phyloP scores from a whole-genome alignment of 2,113 vertebrate genomes.

The Silurus asotus region DNA sequence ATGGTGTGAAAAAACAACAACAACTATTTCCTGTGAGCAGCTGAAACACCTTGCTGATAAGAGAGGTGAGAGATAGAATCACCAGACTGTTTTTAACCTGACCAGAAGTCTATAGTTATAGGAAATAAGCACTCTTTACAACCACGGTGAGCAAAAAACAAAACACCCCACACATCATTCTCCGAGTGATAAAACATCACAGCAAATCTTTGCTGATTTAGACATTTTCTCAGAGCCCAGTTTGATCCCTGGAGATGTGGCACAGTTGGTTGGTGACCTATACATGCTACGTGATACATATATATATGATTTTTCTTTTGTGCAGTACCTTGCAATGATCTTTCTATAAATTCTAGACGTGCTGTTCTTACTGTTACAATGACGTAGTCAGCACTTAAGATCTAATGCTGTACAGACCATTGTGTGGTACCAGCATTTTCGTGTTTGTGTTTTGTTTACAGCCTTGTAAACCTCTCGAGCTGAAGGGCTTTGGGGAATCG shows the following conservation, averaged over 20 bases:
- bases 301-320: neutral
- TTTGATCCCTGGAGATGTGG: no score
- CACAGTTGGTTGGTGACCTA: no score
- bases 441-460: conserved; percentile 59
- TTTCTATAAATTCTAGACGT: neutral
- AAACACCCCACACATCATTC: no score
- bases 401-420: neutral
- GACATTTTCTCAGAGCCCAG: no score
- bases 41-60: no score
- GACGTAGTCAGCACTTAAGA: neutral
- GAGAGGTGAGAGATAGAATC: no score
- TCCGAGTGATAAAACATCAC: neutral
- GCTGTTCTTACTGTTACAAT: neutral
- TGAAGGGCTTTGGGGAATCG: conserved; percentile 49
- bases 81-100: no score
- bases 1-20: neutral
- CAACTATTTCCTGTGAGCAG: neutral
- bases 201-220: no score
- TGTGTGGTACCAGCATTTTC: conserved; percentile 32
- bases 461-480: conserved; percentile 50
- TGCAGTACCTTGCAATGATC: neutral
- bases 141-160: no score
- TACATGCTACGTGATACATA: no score
- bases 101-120: no score
- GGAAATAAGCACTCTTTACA: no score